A percentile compares a stretch with the other conserved stretches of the same genome.
Evolutionary conservation across 2,797 vertebrate species (phyloP).

Genomic region (Melopsittacus undulatus): DNA sequence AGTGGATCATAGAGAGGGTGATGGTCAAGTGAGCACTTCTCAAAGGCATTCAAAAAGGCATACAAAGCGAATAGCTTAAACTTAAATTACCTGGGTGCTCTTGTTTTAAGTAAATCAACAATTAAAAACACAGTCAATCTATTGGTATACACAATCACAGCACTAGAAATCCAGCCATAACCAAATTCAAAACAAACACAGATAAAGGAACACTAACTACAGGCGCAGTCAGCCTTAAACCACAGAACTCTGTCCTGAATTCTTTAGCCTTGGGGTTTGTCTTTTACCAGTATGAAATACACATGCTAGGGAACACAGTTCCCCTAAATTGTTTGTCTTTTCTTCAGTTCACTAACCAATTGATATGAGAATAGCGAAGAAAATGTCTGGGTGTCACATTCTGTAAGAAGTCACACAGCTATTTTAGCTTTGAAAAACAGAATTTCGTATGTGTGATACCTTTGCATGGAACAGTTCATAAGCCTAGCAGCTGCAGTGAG

Average conservation of each 20-base stretch:
- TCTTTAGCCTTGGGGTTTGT: neutral
- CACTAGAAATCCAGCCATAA: neutral
- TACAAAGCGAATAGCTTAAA: neutral
- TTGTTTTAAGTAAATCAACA: neutral
- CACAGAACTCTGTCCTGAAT: neutral
- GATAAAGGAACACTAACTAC: neutral
- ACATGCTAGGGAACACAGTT: neutral
- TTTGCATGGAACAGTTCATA: neutral
- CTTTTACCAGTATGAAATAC: neutral
- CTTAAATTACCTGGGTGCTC: neutral
- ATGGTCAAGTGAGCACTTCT: neutral
- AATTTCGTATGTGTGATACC: neutral
- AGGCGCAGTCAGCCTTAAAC: neutral
- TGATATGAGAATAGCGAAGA: accelerated
- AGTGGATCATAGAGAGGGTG: neutral
- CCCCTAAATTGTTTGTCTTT: neutral
- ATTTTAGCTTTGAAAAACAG: neutral
- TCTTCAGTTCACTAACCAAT: neutral
- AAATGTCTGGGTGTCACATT: neutral
- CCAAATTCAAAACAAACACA: neutral
- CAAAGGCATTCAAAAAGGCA: neutral
- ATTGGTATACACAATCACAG: neutral
- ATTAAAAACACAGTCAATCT: neutral
- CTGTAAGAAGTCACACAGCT: neutral
- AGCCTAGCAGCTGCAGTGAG: neutral